phyloP scores from a whole-genome alignment of 1,140 invertebrate species.

The Acromyrmex heyeri region DNA sequence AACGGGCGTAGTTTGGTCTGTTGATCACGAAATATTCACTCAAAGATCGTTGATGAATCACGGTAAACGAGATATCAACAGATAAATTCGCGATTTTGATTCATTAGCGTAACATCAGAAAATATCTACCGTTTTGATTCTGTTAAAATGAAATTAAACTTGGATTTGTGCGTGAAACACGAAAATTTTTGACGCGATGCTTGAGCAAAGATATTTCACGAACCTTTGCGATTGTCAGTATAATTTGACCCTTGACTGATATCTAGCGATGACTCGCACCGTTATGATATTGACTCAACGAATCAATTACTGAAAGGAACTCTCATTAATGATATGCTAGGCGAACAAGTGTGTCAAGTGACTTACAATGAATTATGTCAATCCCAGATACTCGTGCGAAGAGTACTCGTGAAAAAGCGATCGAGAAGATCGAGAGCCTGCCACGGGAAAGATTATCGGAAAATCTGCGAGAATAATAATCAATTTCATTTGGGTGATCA shows the following conservation, averaged over 20 bases:
- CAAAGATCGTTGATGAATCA: constrained; percentile 26
- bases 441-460: neutral
- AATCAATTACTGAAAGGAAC: constrained; percentile 52
- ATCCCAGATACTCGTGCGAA: constrained; percentile 20
- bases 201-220: constrained; percentile 9
- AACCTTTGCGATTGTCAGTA: neutral
- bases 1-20: constrained; percentile 42
- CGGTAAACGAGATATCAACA: neutral
- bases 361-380: constrained; percentile 51
- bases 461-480: constrained; percentile 50
- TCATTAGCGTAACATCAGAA: neutral
- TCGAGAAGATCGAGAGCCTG: constrained; percentile 18
- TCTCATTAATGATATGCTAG: constrained; percentile 32
- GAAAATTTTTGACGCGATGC: constrained; percentile 7
- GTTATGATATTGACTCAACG: constrained; percentile 33
- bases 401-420: constrained; percentile 15
- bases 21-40: constrained; percentile 47
- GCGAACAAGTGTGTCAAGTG: constrained; percentile 34
- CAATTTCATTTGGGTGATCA: constrained; percentile 21
- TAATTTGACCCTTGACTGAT: constrained; percentile 1
- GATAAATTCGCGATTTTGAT: neutral
- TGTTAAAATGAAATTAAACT: neutral
- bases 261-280: neutral
- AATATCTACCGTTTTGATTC: neutral
- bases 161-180: neutral